Evolutionary conservation across 2,797 vertebrate species (phyloP), one percentile per base, ranked within the genome.

Genomic region (Acrocephalus scirpaceus): DNA sequence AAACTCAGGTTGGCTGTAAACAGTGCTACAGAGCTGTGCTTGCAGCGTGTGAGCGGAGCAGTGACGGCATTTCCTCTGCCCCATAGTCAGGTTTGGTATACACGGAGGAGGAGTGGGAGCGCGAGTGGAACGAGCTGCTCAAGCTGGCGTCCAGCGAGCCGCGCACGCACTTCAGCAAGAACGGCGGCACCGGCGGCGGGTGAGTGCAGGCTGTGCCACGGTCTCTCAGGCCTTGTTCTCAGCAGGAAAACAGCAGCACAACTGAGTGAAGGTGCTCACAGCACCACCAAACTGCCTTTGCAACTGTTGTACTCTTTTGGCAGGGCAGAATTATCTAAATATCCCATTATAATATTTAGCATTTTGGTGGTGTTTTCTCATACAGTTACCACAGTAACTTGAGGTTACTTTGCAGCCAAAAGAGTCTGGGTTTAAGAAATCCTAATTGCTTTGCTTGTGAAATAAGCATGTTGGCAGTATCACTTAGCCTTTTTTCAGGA

Each of bases 141-240:
- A 99, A 99, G 97, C 97, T 99, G 98, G 99, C 99, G 54, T 99
- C 99, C 83, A 99, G 99, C 25, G 99, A 99, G 97, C 99, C 99
- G 2, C 99, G 99, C 61, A 98, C 98, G 10, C 99, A 99, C 92
- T 98, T 99, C 98, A 98, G 99, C 98, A 99, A 99, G 97, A 99
- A 98, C 18, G 98, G 99, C 90, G 99, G 98, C 98, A 98, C 98
- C 18, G 98, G 98, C 4, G 99, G 99, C 72, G 99, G 99, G 99
- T 99, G 96, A 99, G 98, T 95, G 6, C 51, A 18, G 29, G 25
- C 20, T 5, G 2, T 9, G 27, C 8, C 32, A 40, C 13, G 22
- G 1, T 10, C 7, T 23, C 65, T 6, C 8, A 0, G 7, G 2
- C 60, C 65, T 34, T 57, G 1, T 23, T 48, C 18, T n/a, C 45